Conservation (phyloP, 2,888 invertebrate species). For the Orthosia gracilis region DNA sequence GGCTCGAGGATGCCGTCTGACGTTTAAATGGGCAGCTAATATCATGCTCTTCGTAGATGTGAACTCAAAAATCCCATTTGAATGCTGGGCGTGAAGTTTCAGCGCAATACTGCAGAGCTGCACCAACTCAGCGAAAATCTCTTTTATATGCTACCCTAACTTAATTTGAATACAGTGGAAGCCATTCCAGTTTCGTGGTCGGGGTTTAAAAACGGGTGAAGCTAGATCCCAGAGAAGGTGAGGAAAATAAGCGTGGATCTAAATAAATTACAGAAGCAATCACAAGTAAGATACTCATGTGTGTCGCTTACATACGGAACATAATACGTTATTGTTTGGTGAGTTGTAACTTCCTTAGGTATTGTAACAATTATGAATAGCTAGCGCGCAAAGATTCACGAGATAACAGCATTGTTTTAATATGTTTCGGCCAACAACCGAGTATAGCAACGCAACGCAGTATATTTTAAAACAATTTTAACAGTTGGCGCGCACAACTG, state of each 20-base stretch:
- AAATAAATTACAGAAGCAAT: slow-evolving; percentile 54
- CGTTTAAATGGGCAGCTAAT: slow-evolving; percentile 68
- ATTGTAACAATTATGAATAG: slow-evolving; percentile 41
- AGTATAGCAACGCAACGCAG: neutral
- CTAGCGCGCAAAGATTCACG: slow-evolving; percentile 11
- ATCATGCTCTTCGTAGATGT: slow-evolving; percentile 60
- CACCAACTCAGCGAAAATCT: slow-evolving; percentile 65
- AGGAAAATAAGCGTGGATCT: slow-evolving; percentile 42
- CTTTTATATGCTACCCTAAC: slow-evolving; percentile 65
- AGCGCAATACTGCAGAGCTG: slow-evolving; percentile 57
- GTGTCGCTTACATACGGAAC: neutral
- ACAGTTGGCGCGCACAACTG: neutral
- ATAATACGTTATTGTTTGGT: slow-evolving; percentile 20
- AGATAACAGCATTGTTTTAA: slow-evolving; percentile 14
- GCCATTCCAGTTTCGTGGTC: slow-evolving; percentile 56
- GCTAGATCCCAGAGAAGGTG: slow-evolving; percentile 27
- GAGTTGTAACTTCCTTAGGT: slow-evolving; percentile 11
- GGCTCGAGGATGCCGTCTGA: slow-evolving; percentile 32
- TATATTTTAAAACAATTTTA: slow-evolving; percentile 17
- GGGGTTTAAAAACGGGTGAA: slow-evolving; percentile 51
- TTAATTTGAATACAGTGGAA: slow-evolving; percentile 67
- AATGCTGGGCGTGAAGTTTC: slow-evolving; percentile 62
- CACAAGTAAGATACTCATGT: slow-evolving; percentile 12
- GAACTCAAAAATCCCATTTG: slow-evolving; percentile 69
- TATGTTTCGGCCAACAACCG: slow-evolving; percentile 11